phyloP scores from a whole-genome alignment of 2,888 invertebrate species.

The Thymelicus lineola region DNA sequence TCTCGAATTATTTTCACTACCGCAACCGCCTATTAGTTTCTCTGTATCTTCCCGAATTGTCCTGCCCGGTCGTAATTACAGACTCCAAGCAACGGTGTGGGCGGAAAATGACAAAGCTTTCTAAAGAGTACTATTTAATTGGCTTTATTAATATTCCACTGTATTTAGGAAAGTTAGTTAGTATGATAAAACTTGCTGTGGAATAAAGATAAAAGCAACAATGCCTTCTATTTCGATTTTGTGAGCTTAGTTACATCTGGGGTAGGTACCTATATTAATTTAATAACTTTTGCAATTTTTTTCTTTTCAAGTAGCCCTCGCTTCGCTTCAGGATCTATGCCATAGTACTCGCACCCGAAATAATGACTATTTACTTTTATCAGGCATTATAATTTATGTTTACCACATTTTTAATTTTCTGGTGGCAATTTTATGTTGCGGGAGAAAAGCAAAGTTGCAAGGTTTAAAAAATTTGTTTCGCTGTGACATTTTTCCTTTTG shows the following conservation, averaged over 20 bases:
- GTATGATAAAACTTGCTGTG: slow-evolving; percentile 7
- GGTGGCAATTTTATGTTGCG: no score
- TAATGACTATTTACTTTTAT: no score
- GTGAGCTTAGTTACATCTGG: background rate
- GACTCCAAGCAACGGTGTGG: background rate
- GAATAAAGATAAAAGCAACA: background rate
- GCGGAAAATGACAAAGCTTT: slow-evolving; percentile 18
- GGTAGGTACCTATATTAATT: no score
- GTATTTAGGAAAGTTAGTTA: slow-evolving; percentile 14
- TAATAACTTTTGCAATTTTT: no score
- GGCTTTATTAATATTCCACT: slow-evolving; percentile 24
- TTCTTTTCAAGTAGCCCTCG: no score
- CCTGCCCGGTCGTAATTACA: background rate
- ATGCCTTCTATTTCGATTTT: background rate
- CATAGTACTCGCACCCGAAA: no score
- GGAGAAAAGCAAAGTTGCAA: no score
- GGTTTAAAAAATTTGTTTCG: no score
- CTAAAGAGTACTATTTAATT: slow-evolving; percentile 12
- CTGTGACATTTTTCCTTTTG: no score
- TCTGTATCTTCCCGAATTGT: background rate
- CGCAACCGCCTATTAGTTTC: background rate
- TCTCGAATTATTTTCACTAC: background rate
- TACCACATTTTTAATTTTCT: no score
- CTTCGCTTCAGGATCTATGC: no score
- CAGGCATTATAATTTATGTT: no score